phyloP scores from a whole-genome alignment of 2,797 vertebrate species.

The Echeneis naucrates region DNA sequence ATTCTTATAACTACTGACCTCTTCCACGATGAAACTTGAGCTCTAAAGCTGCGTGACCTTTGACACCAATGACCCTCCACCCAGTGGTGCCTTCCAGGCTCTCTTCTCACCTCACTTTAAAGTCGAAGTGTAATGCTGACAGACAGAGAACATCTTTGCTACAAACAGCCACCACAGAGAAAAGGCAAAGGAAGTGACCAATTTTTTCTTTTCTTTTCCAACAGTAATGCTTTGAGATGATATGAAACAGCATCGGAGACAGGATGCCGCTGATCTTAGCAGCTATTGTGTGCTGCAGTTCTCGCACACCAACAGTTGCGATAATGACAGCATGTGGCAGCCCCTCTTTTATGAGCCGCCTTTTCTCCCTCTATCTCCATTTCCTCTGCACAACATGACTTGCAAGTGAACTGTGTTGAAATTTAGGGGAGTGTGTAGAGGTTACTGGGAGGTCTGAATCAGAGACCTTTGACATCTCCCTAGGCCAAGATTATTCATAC shows the following conservation, averaged over 20 bases:
- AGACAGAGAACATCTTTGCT: constrained; percentile 26
- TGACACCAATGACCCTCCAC: constrained; percentile 31
- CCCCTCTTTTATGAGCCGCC: constrained; percentile 52
- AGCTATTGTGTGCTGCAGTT: constrained; percentile 54
- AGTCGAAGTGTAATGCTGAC: constrained; percentile 25
- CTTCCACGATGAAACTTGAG: constrained; percentile 23
- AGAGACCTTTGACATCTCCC: constrained; percentile 68
- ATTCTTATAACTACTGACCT: constrained; percentile 16
- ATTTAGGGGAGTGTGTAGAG: constrained; percentile 34
- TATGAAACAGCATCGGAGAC: constrained; percentile 45
- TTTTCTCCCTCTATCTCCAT: constrained; percentile 23
- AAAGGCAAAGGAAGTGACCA: constrained; percentile 11
- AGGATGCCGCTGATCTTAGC: constrained; percentile 66
- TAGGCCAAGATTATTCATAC: constrained; percentile 58
- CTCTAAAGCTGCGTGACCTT: constrained; percentile 50
- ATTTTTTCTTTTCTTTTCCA: constrained; percentile 32
- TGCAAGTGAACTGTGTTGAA: constrained; percentile 65
- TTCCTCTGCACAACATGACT: constrained; percentile 54
- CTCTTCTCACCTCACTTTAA: constrained; percentile 75
- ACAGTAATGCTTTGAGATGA: constrained; percentile 40
- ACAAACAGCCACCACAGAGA: constrained; percentile 12
- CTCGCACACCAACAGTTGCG: constrained; percentile 55
- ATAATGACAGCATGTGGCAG: constrained; percentile 56
- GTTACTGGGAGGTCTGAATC: constrained; percentile 58
- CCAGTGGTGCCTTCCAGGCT: constrained; percentile 13